Conservation (phyloP, 1,140 invertebrate species). For the Chlorops oryzae region DNA sequence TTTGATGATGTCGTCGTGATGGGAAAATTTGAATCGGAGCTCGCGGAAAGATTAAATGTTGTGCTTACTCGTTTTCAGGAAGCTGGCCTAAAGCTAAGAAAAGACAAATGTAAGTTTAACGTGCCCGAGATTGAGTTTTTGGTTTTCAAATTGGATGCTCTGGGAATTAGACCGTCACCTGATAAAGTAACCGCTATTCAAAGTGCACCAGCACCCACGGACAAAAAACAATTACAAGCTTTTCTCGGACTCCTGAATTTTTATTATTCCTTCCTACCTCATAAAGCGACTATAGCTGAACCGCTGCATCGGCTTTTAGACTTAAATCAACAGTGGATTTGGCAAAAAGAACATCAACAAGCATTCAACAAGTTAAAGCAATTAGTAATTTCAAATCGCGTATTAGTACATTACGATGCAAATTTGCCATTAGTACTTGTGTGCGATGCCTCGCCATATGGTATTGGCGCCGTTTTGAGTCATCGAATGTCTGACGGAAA, state of each 20-base stretch:
- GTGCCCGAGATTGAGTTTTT: background rate
- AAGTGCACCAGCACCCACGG: slow-evolving; percentile 39
- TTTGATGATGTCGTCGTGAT: slow-evolving; percentile 41
- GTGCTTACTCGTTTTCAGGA: slow-evolving; percentile 4
- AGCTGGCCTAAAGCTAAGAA: background rate
- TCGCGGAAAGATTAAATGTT: background rate
- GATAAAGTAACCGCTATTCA: slow-evolving; percentile 41
- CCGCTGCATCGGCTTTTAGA: slow-evolving; percentile 23
- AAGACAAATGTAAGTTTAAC: slow-evolving; percentile 1
- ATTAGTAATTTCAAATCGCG: slow-evolving; percentile 30
- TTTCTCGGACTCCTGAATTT: slow-evolving; percentile 46
- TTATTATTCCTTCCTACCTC: too few species aligned
- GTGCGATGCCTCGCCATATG: too few species aligned
- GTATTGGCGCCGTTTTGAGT: slow-evolving; percentile 50
- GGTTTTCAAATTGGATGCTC: slow-evolving; percentile 32
- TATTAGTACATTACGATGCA: slow-evolving; percentile 38
- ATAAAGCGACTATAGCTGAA: too few species aligned
- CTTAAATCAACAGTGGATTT: slow-evolving; percentile 27
- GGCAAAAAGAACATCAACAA: slow-evolving; percentile 25
- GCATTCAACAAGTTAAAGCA: slow-evolving; percentile 34
- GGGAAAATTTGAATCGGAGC: background rate
- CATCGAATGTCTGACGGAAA: slow-evolving; percentile 41
- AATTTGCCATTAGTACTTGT: slow-evolving; percentile 38
- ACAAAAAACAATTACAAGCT: slow-evolving; percentile 33
- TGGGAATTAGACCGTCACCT: slow-evolving; percentile 27